phyloP scores from a whole-genome alignment of 2,113 vertebrate species.

The Corythaeola cristata region DNA sequence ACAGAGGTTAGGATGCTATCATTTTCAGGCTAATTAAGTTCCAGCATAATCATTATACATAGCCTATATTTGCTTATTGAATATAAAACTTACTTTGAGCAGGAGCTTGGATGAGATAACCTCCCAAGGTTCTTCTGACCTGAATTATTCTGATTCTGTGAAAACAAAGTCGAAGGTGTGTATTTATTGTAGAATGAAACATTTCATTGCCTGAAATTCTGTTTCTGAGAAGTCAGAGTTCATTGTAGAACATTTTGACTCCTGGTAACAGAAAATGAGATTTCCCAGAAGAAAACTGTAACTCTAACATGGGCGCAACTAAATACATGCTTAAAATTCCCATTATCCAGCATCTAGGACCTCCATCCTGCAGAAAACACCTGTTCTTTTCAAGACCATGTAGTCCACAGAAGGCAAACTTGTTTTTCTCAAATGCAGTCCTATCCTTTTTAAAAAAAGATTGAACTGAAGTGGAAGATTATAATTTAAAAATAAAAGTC shows the following conservation, averaged over 20 bases:
- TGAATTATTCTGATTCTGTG: constrained; percentile 1
- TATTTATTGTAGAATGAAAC: background rate
- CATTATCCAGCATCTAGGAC: background rate
- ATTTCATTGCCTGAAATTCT: constrained; percentile 29
- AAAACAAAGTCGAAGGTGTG: background rate
- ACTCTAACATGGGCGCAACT: background rate
- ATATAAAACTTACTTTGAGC: constrained; percentile 24
- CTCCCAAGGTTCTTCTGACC: constrained; percentile 5
- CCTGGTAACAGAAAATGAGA: constrained; percentile 1
- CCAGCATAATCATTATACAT: background rate
- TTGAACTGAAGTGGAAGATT: constrained; percentile 2
- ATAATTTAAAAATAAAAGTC: constrained; percentile 56
- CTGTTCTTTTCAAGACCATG: background rate
- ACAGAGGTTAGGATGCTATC: constrained; percentile 34
- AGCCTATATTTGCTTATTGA: constrained; percentile 2
- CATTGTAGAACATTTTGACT: constrained; percentile 2
- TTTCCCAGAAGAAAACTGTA: background rate
- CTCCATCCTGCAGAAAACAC: background rate
- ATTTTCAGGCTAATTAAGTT: constrained; percentile 44
- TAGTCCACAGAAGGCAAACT: background rate
- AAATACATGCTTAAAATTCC: background rate
- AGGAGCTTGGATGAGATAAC: constrained; percentile 1
- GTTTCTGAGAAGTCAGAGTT: constrained; percentile 40
- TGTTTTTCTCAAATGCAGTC: background rate
- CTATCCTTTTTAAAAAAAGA: background rate